Percentiles rank a stretch among this genome's conserved stretches.
Evolutionary conservation across 2,113 vertebrate species (phyloP).

Genomic region (Equus przewalskii): DNA sequence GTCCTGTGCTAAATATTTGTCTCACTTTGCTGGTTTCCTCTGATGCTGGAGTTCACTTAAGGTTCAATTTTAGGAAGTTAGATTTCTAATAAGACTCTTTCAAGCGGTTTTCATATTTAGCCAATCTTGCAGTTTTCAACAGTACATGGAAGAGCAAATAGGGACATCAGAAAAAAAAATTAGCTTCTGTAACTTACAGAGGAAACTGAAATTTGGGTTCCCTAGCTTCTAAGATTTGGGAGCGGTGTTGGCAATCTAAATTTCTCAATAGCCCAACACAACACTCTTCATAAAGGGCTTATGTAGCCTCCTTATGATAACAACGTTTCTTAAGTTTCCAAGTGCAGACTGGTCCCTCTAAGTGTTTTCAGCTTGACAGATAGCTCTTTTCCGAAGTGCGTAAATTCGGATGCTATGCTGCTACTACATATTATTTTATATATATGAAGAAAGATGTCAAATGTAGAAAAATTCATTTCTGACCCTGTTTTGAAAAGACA

Average conservation of each 20-base stretch:
- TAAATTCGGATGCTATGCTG: background rate
- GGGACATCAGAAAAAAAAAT: slow-evolving; percentile 17
- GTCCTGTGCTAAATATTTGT: slow-evolving; percentile 55
- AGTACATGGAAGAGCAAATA: slow-evolving; percentile 62
- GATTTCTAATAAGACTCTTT: slow-evolving; percentile 75
- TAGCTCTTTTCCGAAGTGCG: background rate
- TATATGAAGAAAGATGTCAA: background rate
- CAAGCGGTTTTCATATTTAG: slow-evolving; percentile 74
- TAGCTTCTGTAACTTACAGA: slow-evolving; percentile 49
- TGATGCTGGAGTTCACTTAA: slow-evolving; percentile 65
- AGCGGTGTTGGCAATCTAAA: slow-evolving; percentile 33
- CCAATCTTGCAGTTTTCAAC: slow-evolving; percentile 64
- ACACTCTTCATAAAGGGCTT: background rate
- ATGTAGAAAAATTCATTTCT: slow-evolving; percentile 46
- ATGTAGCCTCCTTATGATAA: slow-evolving; percentile 22
- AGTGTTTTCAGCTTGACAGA: slow-evolving; percentile 28
- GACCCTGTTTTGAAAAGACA: slow-evolving; percentile 22
- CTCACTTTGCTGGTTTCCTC: slow-evolving; percentile 50
- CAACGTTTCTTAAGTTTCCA: background rate
- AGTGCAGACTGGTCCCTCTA: slow-evolving; percentile 8
- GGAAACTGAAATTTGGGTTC: slow-evolving; percentile 51
- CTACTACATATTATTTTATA: background rate
- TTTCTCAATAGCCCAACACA: slow-evolving; percentile 55
- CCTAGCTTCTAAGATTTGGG: slow-evolving; percentile 47
- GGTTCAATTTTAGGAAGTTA: slow-evolving; percentile 77